Percentiles rank a stretch among this genome's conserved stretches.
Conservation (phyloP, 2,797 vertebrate species). For the Momotus momota region DNA sequence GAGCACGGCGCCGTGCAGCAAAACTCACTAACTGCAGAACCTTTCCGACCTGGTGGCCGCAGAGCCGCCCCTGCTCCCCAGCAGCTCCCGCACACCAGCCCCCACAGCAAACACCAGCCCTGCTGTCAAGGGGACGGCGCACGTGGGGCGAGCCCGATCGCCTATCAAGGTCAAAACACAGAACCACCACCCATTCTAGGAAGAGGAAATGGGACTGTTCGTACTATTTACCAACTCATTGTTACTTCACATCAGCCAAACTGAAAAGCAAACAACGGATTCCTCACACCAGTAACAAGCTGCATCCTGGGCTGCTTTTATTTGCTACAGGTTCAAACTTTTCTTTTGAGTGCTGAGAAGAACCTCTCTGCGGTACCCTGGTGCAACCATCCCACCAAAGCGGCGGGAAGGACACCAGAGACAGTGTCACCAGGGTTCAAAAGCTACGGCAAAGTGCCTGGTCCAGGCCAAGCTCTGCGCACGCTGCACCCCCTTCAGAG, state of each 20-base stretch:
- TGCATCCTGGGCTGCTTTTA: not conserved
- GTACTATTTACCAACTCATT: not conserved
- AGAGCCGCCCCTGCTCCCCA: not conserved
- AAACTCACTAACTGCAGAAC: not conserved
- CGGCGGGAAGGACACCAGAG: not conserved
- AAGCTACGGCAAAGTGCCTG: not conserved
- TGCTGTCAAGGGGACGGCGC: accelerated
- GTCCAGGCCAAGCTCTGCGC: not conserved
- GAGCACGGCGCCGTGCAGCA: not conserved
- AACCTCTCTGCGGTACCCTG: not conserved
- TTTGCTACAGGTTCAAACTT: not conserved
- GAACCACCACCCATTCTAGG: not conserved
- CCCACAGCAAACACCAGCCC: not conserved
- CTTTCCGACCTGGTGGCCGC: not conserved
- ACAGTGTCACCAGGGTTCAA: too few relatives aligned
- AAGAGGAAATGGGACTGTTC: slow-evolving; percentile 16
- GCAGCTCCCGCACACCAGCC: not conserved
- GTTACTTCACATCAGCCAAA: not conserved
- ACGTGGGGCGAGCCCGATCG: not conserved
- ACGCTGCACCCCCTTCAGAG: not conserved
- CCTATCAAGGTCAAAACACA: not conserved
- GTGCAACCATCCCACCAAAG: not conserved
- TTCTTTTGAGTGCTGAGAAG: not conserved
- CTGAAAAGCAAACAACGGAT: not conserved
- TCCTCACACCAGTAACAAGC: not conserved